Base-by-base conservation (phyloP, 2,888 invertebrate species). In the Lordiphosa fenestrarum region DNA sequence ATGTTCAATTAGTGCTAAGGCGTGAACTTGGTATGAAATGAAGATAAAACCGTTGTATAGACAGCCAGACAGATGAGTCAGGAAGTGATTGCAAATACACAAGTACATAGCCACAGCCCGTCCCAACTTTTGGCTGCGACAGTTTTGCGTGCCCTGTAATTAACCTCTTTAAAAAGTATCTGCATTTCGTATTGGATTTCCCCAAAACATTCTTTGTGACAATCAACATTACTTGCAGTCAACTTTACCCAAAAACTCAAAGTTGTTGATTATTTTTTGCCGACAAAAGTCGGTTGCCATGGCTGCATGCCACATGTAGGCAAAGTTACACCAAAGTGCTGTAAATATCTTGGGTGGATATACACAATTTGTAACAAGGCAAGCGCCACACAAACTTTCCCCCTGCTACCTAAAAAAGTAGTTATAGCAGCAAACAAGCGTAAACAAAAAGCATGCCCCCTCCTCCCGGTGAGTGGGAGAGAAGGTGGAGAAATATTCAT, bases 311-410 rank as follows among this genome's bases (percentile, higher is more conserved):
- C 57, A 48, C 56, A 64, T 70, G 60, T 66, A 75, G 76, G 65
- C 76, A 68, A 56, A 80, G 73, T 77, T 73, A 52, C 81, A 73
- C 65, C 66, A 69, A 81, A 68, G 51, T 72, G 81, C 60, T 67
- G 84, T 80, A 75, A 80, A 69, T 81, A 73, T 71, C 60, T 25
- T 37, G 47, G 71, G 39, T 58, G 63, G 19, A 19, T 55, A 66
- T 81, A 77, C 84, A 42, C 66, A 73, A 84, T 71, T 71, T 76
- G 76, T 73, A 77, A 73, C 81, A 81, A 72, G 77, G 47, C 19
- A 50, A 19, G 19, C 19, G 4, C 19, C 1, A 40, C 48, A 23
- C 21, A 52, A 66, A 66, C 67, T 66, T 65, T 54, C 12, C 33
- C 23, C 30, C 36, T 37, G 13, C 47, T 9, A 30, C 36, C 46